A percentile compares a stretch with the other conserved stretches of the same genome.
phyloP scores from a whole-genome alignment of 1,140 invertebrate genomes.

The Araneus ventricosus region DNA sequence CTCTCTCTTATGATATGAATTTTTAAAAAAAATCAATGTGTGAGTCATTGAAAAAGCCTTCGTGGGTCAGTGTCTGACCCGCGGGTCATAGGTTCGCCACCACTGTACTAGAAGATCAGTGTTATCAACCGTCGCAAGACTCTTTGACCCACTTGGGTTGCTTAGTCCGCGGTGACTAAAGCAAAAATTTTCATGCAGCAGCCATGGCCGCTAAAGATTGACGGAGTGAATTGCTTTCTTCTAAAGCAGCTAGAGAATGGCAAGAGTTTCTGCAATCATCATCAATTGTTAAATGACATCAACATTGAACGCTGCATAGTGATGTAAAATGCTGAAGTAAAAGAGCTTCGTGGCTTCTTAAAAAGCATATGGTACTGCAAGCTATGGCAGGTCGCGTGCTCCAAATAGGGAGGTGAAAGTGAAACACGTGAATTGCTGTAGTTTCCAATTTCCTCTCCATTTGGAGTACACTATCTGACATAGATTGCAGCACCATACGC shows the following conservation, averaged over 20 bases:
- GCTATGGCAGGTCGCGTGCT: constrained; percentile 77
- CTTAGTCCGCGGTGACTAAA: constrained; percentile 78
- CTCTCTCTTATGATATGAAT: too few species aligned
- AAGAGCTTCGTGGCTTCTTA: constrained; percentile 79
- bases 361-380: constrained; percentile 79
- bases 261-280: neutral
- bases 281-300: neutral
- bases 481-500: too few species aligned
- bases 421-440: too few species aligned
- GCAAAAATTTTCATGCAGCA: constrained; percentile 80
- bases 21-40: too few species aligned
- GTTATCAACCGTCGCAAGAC: too few species aligned
- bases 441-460: too few species aligned
- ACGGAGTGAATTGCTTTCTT: neutral
- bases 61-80: too few species aligned
- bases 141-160: too few species aligned
- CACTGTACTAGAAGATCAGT: constrained; percentile 80
- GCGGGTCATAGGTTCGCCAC: too few species aligned
- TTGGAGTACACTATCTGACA: too few species aligned
- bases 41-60: too few species aligned
- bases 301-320: constrained; percentile 59
- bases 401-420: too few species aligned
- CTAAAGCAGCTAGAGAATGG: neutral
- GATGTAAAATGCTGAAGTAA: neutral
- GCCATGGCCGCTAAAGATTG: constrained; percentile 10